Evolutionary conservation across 2,113 vertebrate species (phyloP).

Genomic region (Vanacampus margaritifer): DNA sequence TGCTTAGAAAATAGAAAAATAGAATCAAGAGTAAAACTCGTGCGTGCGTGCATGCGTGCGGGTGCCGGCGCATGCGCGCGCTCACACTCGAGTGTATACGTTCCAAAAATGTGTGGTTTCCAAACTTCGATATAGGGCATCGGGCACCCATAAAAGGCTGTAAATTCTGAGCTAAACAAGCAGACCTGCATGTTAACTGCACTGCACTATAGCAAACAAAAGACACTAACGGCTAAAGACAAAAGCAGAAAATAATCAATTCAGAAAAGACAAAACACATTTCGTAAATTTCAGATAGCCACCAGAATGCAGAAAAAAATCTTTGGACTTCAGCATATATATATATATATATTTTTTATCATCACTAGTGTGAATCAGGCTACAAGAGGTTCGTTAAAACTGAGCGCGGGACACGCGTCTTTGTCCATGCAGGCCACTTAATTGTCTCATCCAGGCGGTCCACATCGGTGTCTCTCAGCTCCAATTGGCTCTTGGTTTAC

Average conservation of each 20-base stretch:
- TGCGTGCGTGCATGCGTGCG: neutral
- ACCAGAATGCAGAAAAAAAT: conserved; percentile 84
- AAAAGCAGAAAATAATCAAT: too few species aligned
- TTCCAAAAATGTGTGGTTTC: neutral
- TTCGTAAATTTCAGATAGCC: too few species aligned
- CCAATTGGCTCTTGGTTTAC: neutral
- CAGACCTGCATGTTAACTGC: conserved; percentile 3
- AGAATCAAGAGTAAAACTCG: neutral
- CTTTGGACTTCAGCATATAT: conserved; percentile 90
- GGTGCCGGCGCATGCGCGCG: neutral
- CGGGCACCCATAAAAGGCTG: neutral
- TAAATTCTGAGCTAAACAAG: neutral
- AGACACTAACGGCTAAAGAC: neutral
- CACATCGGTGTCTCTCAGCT: neutral
- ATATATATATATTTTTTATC: too few species aligned
- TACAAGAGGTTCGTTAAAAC: neutral
- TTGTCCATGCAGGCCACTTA: neutral
- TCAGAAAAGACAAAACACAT: too few species aligned
- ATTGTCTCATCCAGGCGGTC: neutral
- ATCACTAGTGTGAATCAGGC: neutral
- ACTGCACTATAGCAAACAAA: conserved; percentile 1
- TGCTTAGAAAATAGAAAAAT: conserved; percentile 13
- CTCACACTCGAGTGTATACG: neutral
- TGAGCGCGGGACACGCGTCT: too few species aligned
- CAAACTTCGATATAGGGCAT: neutral